Percentiles rank a stretch among this genome's conserved stretches.
Evolutionary conservation across 2,113 vertebrate genomes (phyloP).

Genomic region (Odontesthes bonariensis): DNA sequence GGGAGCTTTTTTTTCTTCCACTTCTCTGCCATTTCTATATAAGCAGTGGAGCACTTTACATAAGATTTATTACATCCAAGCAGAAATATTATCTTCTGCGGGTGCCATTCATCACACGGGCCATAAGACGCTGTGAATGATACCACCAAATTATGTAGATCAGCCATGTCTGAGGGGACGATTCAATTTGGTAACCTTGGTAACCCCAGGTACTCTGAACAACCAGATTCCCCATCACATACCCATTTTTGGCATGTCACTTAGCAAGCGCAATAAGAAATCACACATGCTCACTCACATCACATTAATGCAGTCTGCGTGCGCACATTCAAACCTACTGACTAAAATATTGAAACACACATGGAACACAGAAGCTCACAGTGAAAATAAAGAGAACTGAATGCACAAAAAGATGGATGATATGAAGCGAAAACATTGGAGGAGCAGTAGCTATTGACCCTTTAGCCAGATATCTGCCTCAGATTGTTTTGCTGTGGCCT

Average conservation of each 20-base stretch:
- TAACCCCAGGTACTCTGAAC: conserved; percentile 91
- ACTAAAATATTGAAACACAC: neutral
- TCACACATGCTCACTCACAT: neutral
- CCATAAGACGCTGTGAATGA: conserved; percentile 90
- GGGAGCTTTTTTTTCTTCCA: conserved; percentile 33
- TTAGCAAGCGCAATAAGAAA: conserved; percentile 58
- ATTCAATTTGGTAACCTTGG: conserved; percentile 98
- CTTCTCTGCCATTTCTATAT: conserved; percentile 72
- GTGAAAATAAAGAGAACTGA: neutral
- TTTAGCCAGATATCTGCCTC: neutral
- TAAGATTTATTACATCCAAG: conserved; percentile 98
- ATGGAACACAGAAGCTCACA: neutral
- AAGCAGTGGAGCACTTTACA: conserved; percentile 83
- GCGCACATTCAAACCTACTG: neutral
- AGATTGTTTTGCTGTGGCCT: neutral
- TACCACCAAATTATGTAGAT: conserved; percentile 99
- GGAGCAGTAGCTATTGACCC: neutral
- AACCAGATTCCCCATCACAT: conserved; percentile 35
- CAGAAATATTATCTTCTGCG: conserved; percentile 94
- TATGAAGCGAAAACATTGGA: neutral
- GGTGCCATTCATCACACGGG: conserved; percentile 94
- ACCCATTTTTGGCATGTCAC: conserved; percentile 66
- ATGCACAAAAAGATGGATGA: neutral
- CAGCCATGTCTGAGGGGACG: conserved; percentile 91
- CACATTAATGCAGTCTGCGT: neutral